phyloP scores from a whole-genome alignment of 2,888 invertebrate species.

The Alsophila aescularia region DNA sequence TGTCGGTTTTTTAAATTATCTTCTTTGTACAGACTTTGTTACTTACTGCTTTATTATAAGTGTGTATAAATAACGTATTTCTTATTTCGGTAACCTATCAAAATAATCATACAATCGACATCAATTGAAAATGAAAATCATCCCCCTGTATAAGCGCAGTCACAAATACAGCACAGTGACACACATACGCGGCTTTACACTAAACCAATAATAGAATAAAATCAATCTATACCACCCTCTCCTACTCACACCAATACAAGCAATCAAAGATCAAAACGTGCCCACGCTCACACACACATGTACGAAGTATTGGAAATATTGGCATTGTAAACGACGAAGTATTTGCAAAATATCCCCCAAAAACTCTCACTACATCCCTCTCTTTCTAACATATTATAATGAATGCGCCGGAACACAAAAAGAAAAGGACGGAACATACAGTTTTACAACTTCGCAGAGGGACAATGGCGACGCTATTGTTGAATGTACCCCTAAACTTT shows the following conservation, averaged over 20 bases:
- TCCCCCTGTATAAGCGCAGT: slow-evolving; percentile 64
- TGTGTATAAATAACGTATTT: no score
- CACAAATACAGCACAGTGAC: slow-evolving; percentile 77
- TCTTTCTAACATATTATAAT: slow-evolving; percentile 48
- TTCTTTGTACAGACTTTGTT: no score
- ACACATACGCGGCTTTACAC: slow-evolving; percentile 83
- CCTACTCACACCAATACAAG: slow-evolving; percentile 59
- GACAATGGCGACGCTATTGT: slow-evolving; percentile 82
- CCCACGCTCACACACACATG: slow-evolving; percentile 58
- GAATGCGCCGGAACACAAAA: slow-evolving; percentile 39
- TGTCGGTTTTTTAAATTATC: no score
- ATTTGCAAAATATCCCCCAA: slow-evolving; percentile 76
- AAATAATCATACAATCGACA: no score
- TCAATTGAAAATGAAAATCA: no score
- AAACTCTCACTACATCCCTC: slow-evolving; percentile 57
- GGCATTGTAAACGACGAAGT: slow-evolving; percentile 80
- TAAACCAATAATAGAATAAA: slow-evolving; percentile 84
- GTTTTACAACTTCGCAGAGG: slow-evolving; percentile 77
- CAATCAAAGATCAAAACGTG: slow-evolving; percentile 67
- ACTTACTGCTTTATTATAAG: no score
- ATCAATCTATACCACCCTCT: slow-evolving; percentile 83
- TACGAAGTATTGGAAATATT: slow-evolving; percentile 75
- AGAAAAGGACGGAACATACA: slow-evolving; percentile 62
- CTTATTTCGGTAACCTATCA: no score
- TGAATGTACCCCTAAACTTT: slow-evolving; percentile 81